Base-by-base conservation (phyloP, 2,888 invertebrate species). In the Biston betularia region DNA sequence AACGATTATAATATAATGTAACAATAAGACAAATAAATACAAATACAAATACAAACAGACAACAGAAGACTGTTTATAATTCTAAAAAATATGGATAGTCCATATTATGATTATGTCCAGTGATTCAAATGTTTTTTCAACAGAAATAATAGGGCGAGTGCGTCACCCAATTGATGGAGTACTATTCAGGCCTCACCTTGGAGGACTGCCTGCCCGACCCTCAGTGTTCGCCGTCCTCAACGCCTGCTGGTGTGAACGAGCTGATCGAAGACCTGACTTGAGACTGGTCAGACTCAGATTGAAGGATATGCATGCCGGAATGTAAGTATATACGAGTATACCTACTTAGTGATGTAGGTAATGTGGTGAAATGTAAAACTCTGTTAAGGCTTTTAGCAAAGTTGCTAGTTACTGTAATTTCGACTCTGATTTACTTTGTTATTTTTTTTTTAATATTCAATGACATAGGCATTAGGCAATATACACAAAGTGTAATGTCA, bases 241-340 rank as follows among this genome's bases (percentile, higher is more conserved):
- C 73, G 94, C 95, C 0, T 97, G 98, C 82, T 98, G 98, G 98
- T 95, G 96, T 73, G 97, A 98, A 86, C 95, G 96, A 59, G 95
- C 97, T 0, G 97, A 97, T 63, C 90, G 94, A 46, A 87, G 97
- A 55, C 98, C 98, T 0, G 98, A 98, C 75, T 95, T 98, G 73
- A 90, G 96, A 58, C 95, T 96, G 11, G 96, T 98, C 9, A 93
- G 97, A 58, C 93, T 96, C 2, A 94, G 96, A 62, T 94, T 98
- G 0, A 97, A 98, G 88, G 97, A 97, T 78, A 96, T 98, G 95
- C 97, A 97, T 81, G 95, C 95, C 45, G 96, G 96, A 74, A 89
- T 96, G 94, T 95, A 72, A 91, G 94, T 88, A 52, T 35, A 12
- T 50, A 12, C 0, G n/a, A n/a, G n/a, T n/a, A 24, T 24, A 24